Conservation (phyloP, 2,888 invertebrate genomes). For the Sphaerophoria taeniata region DNA sequence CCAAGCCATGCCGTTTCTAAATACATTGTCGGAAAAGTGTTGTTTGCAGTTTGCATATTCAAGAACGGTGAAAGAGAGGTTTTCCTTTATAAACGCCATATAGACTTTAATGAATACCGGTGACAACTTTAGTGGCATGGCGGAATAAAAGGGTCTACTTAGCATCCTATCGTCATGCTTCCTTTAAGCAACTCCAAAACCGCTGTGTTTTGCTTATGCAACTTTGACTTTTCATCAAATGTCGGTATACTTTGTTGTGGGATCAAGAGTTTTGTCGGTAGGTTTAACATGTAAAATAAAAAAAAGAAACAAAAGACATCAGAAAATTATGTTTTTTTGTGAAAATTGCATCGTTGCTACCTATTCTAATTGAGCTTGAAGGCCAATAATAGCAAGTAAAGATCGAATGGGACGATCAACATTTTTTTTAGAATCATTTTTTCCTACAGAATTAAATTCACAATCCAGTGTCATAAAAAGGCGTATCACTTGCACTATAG, state of each 20-base stretch:
- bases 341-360: too few relatives aligned
- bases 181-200: not conserved
- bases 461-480: too few relatives aligned
- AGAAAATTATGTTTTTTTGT: too few relatives aligned
- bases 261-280: slow-evolving; percentile 17
- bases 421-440: too few relatives aligned
- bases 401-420: too few relatives aligned
- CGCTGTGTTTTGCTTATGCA: slow-evolving; percentile 1
- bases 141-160: slow-evolving; percentile 29
- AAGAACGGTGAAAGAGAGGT: not conserved
- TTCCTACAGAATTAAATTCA: too few relatives aligned
- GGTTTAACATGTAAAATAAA: slow-evolving; percentile 8
- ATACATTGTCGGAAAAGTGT: slow-evolving; percentile 40
- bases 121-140: slow-evolving; percentile 48
- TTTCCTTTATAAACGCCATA: not conserved
- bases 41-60: slow-evolving; percentile 43
- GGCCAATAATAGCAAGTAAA: too few relatives aligned
- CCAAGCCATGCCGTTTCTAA: slow-evolving; percentile 28
- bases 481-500: too few relatives aligned
- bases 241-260: slow-evolving; percentile 29
- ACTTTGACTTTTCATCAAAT: slow-evolving; percentile 12
- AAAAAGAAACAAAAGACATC: not conserved
- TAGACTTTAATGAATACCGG: slow-evolving; percentile 44
- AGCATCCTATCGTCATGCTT: not conserved
- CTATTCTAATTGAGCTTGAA: too few relatives aligned